Percentiles rank a stretch among this genome's conserved stretches.
Conservation (phyloP, 2,888 invertebrate species). For the Leptinotarsa rubiginosa region DNA sequence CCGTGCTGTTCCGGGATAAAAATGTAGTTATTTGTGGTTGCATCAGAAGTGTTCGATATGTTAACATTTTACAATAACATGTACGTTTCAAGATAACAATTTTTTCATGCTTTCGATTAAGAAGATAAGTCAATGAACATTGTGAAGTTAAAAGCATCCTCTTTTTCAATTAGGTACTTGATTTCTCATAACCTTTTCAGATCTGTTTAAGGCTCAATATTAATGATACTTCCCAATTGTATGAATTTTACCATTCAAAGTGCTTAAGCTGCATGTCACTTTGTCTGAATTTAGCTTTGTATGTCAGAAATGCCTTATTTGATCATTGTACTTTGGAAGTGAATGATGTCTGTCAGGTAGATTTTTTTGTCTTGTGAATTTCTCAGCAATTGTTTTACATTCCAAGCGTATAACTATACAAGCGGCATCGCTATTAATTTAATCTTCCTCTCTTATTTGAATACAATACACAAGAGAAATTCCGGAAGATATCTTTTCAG, state of each 20-base stretch:
- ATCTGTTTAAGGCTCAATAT: not conserved
- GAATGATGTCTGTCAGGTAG: slow-evolving; percentile 10
- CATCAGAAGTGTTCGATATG: too few species aligned
- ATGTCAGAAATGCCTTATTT: slow-evolving; percentile 3
- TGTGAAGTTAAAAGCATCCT: too few species aligned
- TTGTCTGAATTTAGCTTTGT: not conserved
- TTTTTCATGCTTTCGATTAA: too few species aligned
- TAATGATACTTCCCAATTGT: not conserved
- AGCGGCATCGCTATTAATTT: slow-evolving; percentile 26
- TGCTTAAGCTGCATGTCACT: not conserved
- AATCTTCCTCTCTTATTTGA: slow-evolving; percentile 22
- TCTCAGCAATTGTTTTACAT: slow-evolving; percentile 38
- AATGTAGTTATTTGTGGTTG: too few species aligned
- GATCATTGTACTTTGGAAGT: slow-evolving; percentile 7
- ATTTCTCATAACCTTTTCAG: too few species aligned
- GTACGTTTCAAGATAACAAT: too few species aligned
- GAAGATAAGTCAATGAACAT: too few species aligned
- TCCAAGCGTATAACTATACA: slow-evolving; percentile 26
- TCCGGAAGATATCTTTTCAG: slow-evolving; percentile 24
- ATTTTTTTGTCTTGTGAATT: slow-evolving; percentile 33
- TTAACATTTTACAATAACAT: too few species aligned
- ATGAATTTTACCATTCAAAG: not conserved
- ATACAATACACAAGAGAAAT: slow-evolving; percentile 29
- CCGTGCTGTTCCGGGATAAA: too few species aligned
- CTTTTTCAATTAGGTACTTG: too few species aligned